These are phyloP conservation scores for Ramphastos sulfuratus DNA, from an alignment of 2,113 vertebrate genomes.

Conservation along the genomic window DNA sequence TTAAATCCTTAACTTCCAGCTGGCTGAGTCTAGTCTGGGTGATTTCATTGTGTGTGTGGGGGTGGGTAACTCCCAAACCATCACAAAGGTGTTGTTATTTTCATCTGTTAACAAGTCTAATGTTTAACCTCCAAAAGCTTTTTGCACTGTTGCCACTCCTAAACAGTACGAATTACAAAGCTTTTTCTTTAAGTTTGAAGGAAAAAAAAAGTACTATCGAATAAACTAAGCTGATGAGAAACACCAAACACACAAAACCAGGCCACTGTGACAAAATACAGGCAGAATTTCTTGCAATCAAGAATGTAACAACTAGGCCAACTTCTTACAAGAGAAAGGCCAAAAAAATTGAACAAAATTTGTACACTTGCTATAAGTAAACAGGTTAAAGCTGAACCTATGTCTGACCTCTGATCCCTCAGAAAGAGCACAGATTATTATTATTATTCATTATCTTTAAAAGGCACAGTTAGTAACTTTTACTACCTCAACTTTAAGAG, in stretches of 20 bases:
- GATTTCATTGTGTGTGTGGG: too few species aligned
- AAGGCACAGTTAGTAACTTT: not conserved
- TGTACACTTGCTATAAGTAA: not conserved
- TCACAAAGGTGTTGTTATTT: not conserved
- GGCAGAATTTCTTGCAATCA: not conserved
- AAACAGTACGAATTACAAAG: not conserved
- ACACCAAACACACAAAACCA: not conserved
- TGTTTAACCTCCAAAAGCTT: not conserved
- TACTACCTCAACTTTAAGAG: not conserved
- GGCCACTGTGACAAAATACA: not conserved
- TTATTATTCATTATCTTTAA: not conserved
- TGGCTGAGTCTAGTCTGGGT: too few species aligned
- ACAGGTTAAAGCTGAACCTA: not conserved
- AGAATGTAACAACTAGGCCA: rapidly evolving
- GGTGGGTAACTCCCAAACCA: too few species aligned
- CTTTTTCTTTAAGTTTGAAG: not conserved
- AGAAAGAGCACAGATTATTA: not conserved
- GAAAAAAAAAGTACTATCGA: not conserved
- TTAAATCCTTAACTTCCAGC: too few species aligned
- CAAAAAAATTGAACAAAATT: not conserved
- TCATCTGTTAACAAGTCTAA: not conserved
- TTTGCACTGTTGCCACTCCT: not conserved
- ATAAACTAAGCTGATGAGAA: not conserved
- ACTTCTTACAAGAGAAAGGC: not conserved
- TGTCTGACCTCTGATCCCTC: not conserved